Percentiles rank a stretch among this genome's conserved stretches.
phyloP scores from a whole-genome alignment of 2,113 vertebrate species.

The Oenanthe melanoleuca region DNA sequence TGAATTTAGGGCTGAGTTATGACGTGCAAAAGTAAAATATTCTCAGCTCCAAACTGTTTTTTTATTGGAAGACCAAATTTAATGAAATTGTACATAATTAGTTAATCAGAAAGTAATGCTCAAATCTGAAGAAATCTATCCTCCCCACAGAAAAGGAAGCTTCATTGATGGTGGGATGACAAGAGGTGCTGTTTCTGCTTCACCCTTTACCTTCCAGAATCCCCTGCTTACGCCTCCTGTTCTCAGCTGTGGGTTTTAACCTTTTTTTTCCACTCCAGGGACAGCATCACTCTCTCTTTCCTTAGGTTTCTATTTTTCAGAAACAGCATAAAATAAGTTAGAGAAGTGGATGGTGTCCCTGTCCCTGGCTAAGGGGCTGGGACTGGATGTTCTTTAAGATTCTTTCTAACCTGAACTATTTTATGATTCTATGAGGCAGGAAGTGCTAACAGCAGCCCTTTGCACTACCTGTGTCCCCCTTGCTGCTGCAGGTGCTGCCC shows the following conservation, averaged over 20 bases:
- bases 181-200: not conserved
- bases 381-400: not conserved
- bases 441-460: not conserved
- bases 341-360: not conserved
- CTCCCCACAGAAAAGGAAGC: not conserved
- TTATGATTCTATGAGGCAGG: not conserved
- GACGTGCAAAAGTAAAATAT: not conserved
- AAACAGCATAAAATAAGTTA: not conserved
- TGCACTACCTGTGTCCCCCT: accelerated
- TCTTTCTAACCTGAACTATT: not conserved
- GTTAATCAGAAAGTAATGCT: not conserved
- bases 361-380: not conserved
- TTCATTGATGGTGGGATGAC: not conserved
- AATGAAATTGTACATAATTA: not conserved
- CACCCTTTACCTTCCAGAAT: not conserved
- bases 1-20: not conserved
- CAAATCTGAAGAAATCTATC: not conserved
- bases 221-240: not conserved
- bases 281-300: not conserved
- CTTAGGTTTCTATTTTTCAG: not conserved
- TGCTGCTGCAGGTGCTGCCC: accelerated
- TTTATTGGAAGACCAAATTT: not conserved
- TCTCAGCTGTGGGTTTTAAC: not conserved
- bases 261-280: not conserved
- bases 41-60: not conserved